Conservation (phyloP, 53 echinoderm and acorn worm species). For the Crossaster papposus region DNA sequence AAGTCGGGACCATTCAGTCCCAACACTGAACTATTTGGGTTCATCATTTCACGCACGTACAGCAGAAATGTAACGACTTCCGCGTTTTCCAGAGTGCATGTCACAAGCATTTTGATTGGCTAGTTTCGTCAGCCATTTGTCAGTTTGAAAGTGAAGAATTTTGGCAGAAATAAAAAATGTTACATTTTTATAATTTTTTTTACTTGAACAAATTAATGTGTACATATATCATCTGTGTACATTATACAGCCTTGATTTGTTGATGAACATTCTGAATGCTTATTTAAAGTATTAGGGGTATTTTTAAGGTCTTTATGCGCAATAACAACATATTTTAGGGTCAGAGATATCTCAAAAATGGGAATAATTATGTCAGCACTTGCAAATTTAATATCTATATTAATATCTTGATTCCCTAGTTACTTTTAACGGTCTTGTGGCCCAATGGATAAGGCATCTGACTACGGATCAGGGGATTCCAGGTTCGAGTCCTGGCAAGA, state of each 20-base stretch:
- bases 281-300: too few species aligned
- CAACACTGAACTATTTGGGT: background rate
- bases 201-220: too few species aligned
- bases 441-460: conserved; percentile 75
- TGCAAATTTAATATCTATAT: background rate
- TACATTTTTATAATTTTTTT: too few species aligned
- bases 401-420: background rate
- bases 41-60: background rate
- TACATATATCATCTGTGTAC: background rate
- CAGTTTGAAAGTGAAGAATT: background rate
- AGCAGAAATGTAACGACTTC: conserved; percentile 11
- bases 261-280: too few species aligned
- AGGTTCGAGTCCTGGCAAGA: conserved; percentile 75
- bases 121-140: background rate
- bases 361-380: background rate
- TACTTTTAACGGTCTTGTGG: conserved; percentile 44
- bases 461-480: conserved; percentile 72
- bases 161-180: background rate
- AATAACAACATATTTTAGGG: too few species aligned
- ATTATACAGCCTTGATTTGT: background rate
- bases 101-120: background rate
- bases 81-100: background rate
- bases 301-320: too few species aligned
- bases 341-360: background rate
- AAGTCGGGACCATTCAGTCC: background rate